These are phyloP conservation scores for Siniperca undulata DNA, from an alignment of 2,797 vertebrate genomes.

Conservation along the genomic window DNA sequence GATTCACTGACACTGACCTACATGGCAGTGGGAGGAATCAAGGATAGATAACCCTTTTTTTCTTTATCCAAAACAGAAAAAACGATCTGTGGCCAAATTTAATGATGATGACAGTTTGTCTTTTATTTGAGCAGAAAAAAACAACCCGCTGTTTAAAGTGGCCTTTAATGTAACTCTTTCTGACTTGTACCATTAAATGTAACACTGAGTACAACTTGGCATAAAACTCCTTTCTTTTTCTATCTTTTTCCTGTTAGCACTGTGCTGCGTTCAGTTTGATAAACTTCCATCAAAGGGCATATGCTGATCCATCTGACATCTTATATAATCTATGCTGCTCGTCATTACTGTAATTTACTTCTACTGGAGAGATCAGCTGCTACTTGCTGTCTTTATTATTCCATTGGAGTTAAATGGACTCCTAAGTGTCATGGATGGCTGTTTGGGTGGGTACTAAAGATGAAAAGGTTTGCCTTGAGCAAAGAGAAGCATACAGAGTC, in stretches of 20 bases:
- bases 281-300: conserved; percentile 65
- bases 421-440: conserved; percentile 66
- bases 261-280: conserved; percentile 60
- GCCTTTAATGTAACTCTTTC: conserved; percentile 70
- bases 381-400: conserved; percentile 58
- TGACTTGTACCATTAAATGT: conserved; percentile 71
- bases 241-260: conserved; percentile 37
- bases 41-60: conserved; percentile 65
- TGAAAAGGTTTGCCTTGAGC: conserved; percentile 76
- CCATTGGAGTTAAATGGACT: conserved; percentile 66
- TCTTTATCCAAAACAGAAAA: conserved; percentile 63
- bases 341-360: conserved; percentile 67
- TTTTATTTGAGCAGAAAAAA: conserved; percentile 71
- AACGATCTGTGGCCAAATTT: conserved; percentile 66
- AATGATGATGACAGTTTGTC: conserved; percentile 72
- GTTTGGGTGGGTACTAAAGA: conserved; percentile 71
- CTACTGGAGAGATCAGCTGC: conserved; percentile 46
- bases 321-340: conserved; percentile 59
- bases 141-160: conserved; percentile 63
- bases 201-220: conserved; percentile 67
- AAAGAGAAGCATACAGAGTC: conserved; percentile 55
- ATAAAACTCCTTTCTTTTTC: conserved; percentile 31
- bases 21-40: conserved; percentile 67
- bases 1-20: conserved; percentile 74
- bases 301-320: conserved; percentile 51